Conservation (phyloP, 2,113 vertebrate genomes). For the Thamnophis sirtalis region DNA sequence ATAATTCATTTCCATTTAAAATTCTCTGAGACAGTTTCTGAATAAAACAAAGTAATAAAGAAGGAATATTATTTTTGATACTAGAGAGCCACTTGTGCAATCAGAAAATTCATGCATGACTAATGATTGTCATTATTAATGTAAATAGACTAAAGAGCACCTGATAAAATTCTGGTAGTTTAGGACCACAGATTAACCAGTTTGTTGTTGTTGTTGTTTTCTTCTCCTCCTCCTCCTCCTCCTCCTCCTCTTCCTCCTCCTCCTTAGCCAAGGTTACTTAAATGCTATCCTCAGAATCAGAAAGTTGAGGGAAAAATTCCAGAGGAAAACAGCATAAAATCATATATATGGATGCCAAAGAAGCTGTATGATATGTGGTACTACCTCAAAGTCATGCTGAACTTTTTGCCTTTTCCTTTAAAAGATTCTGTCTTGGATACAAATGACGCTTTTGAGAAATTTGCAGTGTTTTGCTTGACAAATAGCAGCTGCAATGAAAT, state of each 20-base stretch:
- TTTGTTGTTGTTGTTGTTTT: no score
- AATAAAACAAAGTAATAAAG: background rate
- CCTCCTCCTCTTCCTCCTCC: no score
- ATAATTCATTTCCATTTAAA: background rate
- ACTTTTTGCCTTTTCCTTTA: background rate
- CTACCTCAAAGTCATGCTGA: background rate
- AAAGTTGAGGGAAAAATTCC: background rate
- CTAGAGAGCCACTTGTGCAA: background rate
- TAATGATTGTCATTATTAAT: background rate
- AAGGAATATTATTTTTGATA: background rate
- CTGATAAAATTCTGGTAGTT: background rate
- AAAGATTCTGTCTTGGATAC: background rate
- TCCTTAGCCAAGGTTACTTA: background rate
- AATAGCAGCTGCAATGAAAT: conserved; percentile 26
- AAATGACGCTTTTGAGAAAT: conserved; percentile 24
- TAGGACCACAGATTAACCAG: background rate
- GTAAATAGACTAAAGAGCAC: background rate
- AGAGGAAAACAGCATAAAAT: no score
- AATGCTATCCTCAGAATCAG: background rate
- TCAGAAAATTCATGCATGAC: background rate
- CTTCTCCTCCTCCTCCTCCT: no score
- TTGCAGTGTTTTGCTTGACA: conserved; percentile 35
- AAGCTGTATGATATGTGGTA: background rate
- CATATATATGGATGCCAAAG: no score
- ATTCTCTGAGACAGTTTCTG: background rate